Conservation (phyloP, 2,113 vertebrate genomes). For the Thalassoma bifasciatum region DNA sequence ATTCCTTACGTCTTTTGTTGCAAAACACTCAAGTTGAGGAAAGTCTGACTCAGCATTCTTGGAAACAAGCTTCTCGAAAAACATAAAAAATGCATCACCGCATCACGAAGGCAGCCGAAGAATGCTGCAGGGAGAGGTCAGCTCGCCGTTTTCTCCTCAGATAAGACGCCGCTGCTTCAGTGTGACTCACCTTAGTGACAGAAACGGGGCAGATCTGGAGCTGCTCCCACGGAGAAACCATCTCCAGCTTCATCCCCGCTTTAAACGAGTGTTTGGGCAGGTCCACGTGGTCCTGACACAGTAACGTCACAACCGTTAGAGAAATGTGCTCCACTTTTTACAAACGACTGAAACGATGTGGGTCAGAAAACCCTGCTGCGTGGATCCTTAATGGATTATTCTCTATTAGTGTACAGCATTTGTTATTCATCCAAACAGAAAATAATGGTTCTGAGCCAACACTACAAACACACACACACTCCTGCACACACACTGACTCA, state of each 20-base stretch:
- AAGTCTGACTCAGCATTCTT: neutral
- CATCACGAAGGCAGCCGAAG: neutral
- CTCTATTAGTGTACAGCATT: neutral
- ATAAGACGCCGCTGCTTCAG: neutral
- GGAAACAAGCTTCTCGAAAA: too few relatives aligned
- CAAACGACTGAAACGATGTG: conserved; percentile 27
- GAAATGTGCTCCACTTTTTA: conserved; percentile 43
- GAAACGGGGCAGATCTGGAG: conserved; percentile 93
- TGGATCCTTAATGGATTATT: conserved; percentile 7
- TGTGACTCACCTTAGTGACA: conserved; percentile 89
- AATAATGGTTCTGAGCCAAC: too few relatives aligned
- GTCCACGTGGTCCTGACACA: conserved; percentile 92
- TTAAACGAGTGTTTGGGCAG: conserved; percentile 89
- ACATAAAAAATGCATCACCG: neutral
- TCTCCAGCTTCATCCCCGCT: conserved; percentile 94
- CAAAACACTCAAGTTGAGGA: too few relatives aligned
- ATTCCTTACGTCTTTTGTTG: too few relatives aligned
- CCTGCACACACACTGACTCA: too few relatives aligned
- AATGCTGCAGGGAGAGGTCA: neutral
- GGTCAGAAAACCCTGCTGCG: conserved; percentile 38
- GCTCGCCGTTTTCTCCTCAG: neutral
- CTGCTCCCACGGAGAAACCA: conserved; percentile 87
- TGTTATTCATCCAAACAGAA: neutral
- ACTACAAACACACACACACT: too few relatives aligned
- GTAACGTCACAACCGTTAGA: conserved; percentile 31